Base-by-base conservation (phyloP, 2,113 vertebrate genomes). In the Silurus glanis region DNA sequence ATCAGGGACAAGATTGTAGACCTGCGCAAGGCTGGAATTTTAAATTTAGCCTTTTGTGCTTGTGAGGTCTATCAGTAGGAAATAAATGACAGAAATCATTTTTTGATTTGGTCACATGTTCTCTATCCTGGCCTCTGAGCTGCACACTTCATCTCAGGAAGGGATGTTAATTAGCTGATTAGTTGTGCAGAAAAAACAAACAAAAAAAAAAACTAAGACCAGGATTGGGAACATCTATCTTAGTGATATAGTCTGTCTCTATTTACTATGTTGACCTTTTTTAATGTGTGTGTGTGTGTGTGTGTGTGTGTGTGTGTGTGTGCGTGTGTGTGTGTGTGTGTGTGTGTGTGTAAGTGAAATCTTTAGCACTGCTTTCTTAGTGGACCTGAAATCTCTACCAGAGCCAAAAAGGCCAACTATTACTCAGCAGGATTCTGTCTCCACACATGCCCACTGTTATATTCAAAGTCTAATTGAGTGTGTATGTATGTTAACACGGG, bases 381-480 rank as follows among this genome's bases (percentile, higher is more conserved):
- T 66, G 69, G 84, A 87, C 84, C 76, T 76, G 86, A 84, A 80
- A 83, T 84, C 86, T 51, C 58, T 25, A n/a, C 67, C 49, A n/a
- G 4, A 49, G 75, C 53, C 83, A 85, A 89, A 89, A 83, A 81
- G 83, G 58, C 83, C 66, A 84, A 78, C 80, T 83, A 89, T 75
- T 85, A 87, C 80, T 85, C 88, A 69, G 72, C 85, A 78, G 85
- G 80, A 84, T 86, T 72, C 58, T 80, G 56, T 89, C 51, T 62
- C 62, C 56, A 16, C 84, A 78, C 59, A 84, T 79, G 80, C 67
- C 72, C 28, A 1, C 71, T 86, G 62, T 84, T 87, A 80, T 89
- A 87, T 87, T 85, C 85, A 85, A 85, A 87, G 80, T 47, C 72
- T 85, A 89, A 89, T 87, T 87, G 78, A 69, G 89, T 66, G 80